phyloP scores from a whole-genome alignment of 2,888 invertebrate species.

The Epistrophe grossulariae region DNA sequence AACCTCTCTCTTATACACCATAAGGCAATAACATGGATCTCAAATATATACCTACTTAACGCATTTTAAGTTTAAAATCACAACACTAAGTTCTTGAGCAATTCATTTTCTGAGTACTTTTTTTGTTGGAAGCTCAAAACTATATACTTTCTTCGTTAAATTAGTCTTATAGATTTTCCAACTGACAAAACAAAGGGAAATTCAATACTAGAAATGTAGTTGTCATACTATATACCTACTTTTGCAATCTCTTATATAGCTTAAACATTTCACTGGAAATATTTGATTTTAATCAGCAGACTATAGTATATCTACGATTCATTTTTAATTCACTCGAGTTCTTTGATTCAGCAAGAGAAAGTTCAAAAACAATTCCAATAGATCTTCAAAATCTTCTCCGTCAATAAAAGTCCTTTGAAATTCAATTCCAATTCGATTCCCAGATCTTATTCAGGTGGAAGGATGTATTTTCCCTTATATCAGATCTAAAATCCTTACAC shows the following conservation, averaged over 20 bases:
- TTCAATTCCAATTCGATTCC: conserved; percentile 16
- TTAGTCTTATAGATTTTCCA: neutral
- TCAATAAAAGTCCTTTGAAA: conserved; percentile 21
- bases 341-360: conserved; percentile 5
- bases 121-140: neutral
- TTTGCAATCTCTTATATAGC: neutral
- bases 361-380: conserved; percentile 35
- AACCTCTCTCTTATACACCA: no score
- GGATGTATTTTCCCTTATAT: conserved; percentile 4
- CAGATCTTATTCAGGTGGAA: conserved; percentile 17
- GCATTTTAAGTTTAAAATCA: no score
- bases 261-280: conserved; percentile 1
- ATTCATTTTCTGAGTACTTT: no score
- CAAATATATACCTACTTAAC: no score
- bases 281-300: neutral
- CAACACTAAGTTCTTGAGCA: no score
- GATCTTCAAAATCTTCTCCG: conserved; percentile 20
- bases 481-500: conserved; percentile 25
- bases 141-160: no score
- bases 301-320: neutral
- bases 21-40: no score
- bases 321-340: conserved; percentile 7
- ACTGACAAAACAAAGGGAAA: neutral
- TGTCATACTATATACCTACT: no score
- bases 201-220: neutral